Base-by-base conservation (phyloP, 2,888 invertebrate genomes). In the Ormyrus pomaceus region DNA sequence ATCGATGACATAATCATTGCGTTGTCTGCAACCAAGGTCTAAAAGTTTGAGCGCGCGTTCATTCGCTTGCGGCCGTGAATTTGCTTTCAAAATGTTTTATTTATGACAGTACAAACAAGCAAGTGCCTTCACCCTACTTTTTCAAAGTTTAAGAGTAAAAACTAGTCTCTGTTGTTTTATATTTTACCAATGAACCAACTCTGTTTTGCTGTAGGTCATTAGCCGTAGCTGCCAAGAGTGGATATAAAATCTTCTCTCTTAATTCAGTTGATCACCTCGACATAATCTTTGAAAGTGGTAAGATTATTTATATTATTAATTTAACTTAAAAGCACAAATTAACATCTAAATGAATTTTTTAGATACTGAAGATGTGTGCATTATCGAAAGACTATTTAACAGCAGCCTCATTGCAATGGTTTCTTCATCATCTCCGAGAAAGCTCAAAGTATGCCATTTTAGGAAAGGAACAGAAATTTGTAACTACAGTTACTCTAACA, bases 391-490 rank as follows among this genome's bases (percentile, higher is more conserved):
- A 82, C 94, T 99, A 84, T 99, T 99, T 92, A 97, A 97, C 92
- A 98, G 98, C 91, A 98, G 98, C 86, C 93, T 99, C 87, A 97
- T 99, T 89, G 98, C 99, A 80, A 94, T 99, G 87, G 99, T 99
- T 84, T 96, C 97, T 85, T 93, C 97, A 86, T 94, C 96, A 85
- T 96, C 98, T 81, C 98, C 99, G 84, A 93, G 99, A 90, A 95
- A 94, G 92, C 93, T 98, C 89, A 96, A 97, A 93, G 97, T 99
- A 82, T 98, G 98, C 91, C 99, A 99, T 92, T 99, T 98, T 92
- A 98, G 97, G 91, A 98, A 97, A 91, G 97, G 98, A 85, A 97
- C 97, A 79, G 99, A 99, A 93, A 99, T 99, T 90, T 99, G 98
- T 92, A 98, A 98, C 92, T 98, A 98, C 92, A 96, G 96, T 89